Percentiles rank a stretch among this genome's conserved stretches.
Evolutionary conservation across 2,113 vertebrate genomes (phyloP).

Genomic region (Eurystomus gularis): DNA sequence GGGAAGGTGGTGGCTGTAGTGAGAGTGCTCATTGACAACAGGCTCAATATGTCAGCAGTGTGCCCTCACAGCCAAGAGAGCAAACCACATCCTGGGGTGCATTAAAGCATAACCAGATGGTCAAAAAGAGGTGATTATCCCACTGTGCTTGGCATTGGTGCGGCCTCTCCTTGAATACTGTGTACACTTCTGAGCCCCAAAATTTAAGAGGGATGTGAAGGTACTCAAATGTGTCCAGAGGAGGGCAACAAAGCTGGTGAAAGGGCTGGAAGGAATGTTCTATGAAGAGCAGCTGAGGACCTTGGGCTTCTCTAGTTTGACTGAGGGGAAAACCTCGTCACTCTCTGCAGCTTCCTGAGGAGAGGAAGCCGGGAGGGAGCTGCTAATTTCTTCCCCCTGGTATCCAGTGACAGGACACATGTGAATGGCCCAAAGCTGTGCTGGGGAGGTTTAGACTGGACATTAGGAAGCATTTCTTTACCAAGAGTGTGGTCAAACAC

Average conservation of each 20-base stretch:
- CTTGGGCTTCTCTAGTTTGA: not conserved
- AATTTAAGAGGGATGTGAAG: too few species aligned
- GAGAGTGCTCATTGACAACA: not conserved
- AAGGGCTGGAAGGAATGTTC: too few species aligned
- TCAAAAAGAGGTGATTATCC: not conserved
- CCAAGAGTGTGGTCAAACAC: not conserved
- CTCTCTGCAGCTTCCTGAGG: not conserved
- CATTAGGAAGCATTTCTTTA: not conserved
- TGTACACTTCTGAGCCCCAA: too few species aligned
- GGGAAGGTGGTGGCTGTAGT: not conserved
- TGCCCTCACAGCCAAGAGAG: not conserved
- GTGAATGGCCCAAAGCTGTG: not conserved
- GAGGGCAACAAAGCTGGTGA: too few species aligned
- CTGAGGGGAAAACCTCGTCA: not conserved
- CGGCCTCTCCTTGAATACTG: too few species aligned
- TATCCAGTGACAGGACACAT: fast-evolving
- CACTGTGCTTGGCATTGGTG: too few species aligned
- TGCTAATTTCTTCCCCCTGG: not conserved
- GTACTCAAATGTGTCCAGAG: too few species aligned
- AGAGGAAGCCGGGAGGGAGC: not conserved
- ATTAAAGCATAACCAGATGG: not conserved
- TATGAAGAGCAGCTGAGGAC: not conserved
- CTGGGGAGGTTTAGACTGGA: not conserved
- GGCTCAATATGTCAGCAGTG: not conserved
- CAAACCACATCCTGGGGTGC: not conserved